Evolutionary conservation across 1,140 invertebrate species (phyloP).

Genomic region (Penaeus japonicus): DNA sequence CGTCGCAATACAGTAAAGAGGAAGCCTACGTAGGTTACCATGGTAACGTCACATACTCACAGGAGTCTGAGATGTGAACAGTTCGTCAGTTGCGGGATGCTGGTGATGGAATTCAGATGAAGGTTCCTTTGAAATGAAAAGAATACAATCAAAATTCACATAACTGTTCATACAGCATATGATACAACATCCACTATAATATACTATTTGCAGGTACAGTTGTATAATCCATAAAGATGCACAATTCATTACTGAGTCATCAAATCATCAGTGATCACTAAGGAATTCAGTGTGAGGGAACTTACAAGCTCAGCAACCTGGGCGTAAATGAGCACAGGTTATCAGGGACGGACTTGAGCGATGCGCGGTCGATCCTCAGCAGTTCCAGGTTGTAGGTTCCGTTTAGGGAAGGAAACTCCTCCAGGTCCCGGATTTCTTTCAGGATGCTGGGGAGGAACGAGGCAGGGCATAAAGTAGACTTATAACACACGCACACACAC

Average conservation of each 20-base stretch:
- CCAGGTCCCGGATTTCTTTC: conserved; percentile 64
- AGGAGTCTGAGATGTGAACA: conserved; percentile 66
- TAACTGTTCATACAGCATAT: not conserved
- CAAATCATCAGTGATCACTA: not conserved
- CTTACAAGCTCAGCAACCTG: conserved; percentile 65
- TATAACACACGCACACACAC: not conserved
- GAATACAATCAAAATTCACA: not conserved
- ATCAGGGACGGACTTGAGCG: conserved; percentile 63
- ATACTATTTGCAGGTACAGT: conserved; percentile 71
- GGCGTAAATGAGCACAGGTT: conserved; percentile 63
- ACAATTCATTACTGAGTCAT: not conserved
- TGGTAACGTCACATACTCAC: conserved; percentile 65
- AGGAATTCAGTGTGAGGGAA: not conserved
- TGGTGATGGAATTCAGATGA: conserved; percentile 61
- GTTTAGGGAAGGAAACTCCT: conserved; percentile 65
- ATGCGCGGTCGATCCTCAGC: conserved; percentile 66
- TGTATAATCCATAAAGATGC: conserved; percentile 26
- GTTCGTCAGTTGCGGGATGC: conserved; percentile 75
- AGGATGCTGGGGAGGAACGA: conserved; percentile 63
- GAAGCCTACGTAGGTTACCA: conserved; percentile 59
- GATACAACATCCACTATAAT: conserved; percentile 70
- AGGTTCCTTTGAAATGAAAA: conserved; percentile 47
- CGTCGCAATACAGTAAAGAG: not conserved
- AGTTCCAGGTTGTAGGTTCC: conserved; percentile 63
- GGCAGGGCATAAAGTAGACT: not conserved